Base-by-base conservation (phyloP, 2,113 vertebrate genomes). In the Suricata suricatta region DNA sequence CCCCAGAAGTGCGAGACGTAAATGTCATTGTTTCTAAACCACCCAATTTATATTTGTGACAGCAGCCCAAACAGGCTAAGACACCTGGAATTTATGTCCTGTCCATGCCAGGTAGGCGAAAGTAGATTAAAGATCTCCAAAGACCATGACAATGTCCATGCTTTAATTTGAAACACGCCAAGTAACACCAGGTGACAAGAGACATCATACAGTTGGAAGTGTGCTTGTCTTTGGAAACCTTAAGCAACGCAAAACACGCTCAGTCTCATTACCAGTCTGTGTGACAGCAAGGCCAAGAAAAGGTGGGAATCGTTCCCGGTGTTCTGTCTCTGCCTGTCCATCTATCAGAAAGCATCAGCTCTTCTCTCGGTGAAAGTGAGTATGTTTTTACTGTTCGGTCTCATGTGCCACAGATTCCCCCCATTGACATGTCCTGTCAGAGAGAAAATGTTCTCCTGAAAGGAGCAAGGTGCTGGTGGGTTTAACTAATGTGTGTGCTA, bases 401-500 rank as follows among this genome's bases (percentile, higher is more conserved):
- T 97, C 83, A 33, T 41, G 54, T 84, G 60, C 2, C 82, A 95
- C 16, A 66, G 2, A 15, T 91, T 97, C 96, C 97, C 27, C 94
- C 90, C 94, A 76, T 33, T 79, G 94, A 44, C 83, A 96, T 86
- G 97, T 95, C 88, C 97, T 97, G 90, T 98, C 90, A 98, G 96
- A 96, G 29, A 98, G 97, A 72, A 98, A 98, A 94, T 50, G 71
- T 90, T 97, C 35, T 66, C 80, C 60, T 95, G 90, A 88, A 96
- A 84, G 66, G 31, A 82, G 94, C 71, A 97, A 98, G 80, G 68
- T 74, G 92, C 92, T 60, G 93, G 97, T 93, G 66, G 95, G 54
- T 98, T 98, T 98, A 98, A 98, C 98, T 98, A 98, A 98, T 96
- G 94, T 96, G 97, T 98, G 88, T 52, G 77, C 47, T 97, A 93